Evolutionary conservation across 2,797 vertebrate species (phyloP), one percentile per base, ranked within the genome.

Genomic region (Distichodus sexfasciatus): DNA sequence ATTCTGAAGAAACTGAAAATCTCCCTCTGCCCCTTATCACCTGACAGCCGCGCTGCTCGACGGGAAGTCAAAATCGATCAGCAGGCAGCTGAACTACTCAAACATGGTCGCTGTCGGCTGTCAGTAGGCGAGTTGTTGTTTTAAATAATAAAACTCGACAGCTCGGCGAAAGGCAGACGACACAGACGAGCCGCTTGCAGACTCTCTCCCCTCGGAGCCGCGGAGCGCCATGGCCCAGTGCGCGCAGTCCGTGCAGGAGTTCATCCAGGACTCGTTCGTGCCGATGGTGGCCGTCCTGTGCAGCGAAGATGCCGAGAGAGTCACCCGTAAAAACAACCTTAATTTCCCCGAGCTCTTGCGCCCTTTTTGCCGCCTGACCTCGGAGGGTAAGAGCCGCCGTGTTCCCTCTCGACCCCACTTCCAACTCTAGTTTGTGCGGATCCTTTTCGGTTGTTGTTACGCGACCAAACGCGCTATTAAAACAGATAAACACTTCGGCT

Each of bases 261-360:
- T 98, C 71, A 92, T 98, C 75, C 95, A 97, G 88, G 96, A 97
- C 87, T 94, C 94, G 28, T 99, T 99, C 81, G 94, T 96, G 50
- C 97, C 97, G 31, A 95, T 94, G 91, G 94, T 98, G 74, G 95
- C 96, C 57, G 94, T 95, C n/a, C 80, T 99, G 69, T 95, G 96
- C 67, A 99, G 97, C 69, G 93, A 94, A 69, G 95, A 95, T 80
- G 96, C 96, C 76, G 96, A 98, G 86, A 87, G 83, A 76, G 85
- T 96, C 78, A 94, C 93, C 75, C 92, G 94, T 55, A 96, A 91
- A 88, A 98, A 98, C 90, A 94, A 87, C 76, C 90, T 99, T 64
- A 94, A 87, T 84, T 98, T 98, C 81, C 89, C 93, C 1, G 96
- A 99, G 89, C 89, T 98, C 64, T 88, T 99, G 59, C 90, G 92